Evolutionary conservation across 2,113 vertebrate species (phyloP).

Genomic region (Coptodon rendalli): DNA sequence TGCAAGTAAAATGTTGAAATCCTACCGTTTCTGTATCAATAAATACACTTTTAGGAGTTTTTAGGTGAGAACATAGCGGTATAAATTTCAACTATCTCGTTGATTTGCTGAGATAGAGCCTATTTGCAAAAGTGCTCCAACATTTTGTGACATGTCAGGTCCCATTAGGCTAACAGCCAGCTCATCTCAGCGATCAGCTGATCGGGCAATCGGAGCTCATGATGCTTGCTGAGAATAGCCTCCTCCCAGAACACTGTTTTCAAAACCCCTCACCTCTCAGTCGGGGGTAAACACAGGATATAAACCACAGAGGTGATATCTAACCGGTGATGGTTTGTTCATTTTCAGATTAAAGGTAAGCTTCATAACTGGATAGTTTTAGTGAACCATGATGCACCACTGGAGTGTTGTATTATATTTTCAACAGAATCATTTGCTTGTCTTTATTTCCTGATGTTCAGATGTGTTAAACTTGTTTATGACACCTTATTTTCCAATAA

Average conservation of each 20-base stretch:
- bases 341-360: not conserved
- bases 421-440: not conserved
- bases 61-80: not conserved
- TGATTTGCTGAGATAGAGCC: not conserved
- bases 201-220: not conserved
- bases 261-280: not conserved
- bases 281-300: not conserved
- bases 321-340: not conserved
- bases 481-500: not conserved
- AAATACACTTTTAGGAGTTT: not conserved
- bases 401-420: not conserved
- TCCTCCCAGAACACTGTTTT: not conserved
- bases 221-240: not conserved
- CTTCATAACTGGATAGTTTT: not conserved
- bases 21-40: not conserved
- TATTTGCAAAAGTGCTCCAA: not conserved
- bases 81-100: accelerated
- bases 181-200: not conserved
- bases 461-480: not conserved
- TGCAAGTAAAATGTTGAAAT: not conserved
- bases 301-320: not conserved
- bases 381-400: not conserved
- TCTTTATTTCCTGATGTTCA: not conserved
- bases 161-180: not conserved
- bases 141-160: not conserved